Conservation (phyloP, 2,888 invertebrate genomes). For the Catocala sponsa region DNA sequence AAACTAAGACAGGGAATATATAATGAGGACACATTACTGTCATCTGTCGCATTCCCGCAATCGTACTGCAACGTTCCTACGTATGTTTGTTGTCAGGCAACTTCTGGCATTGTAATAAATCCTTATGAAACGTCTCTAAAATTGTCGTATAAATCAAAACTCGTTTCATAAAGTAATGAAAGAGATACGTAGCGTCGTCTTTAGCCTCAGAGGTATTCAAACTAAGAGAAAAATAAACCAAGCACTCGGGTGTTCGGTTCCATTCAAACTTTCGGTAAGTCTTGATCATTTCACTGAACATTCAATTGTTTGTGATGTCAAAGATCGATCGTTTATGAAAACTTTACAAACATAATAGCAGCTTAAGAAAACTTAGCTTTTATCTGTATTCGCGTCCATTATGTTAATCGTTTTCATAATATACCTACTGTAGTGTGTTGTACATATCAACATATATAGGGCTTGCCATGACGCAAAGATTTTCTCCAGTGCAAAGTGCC, state of each 20-base stretch:
- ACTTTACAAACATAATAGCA: not conserved
- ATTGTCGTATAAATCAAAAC: constrained; percentile 21
- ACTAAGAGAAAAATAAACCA: no score
- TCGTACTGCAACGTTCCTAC: constrained; percentile 1
- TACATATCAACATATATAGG: no score
- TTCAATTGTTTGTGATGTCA: not conserved
- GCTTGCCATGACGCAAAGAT: no score
- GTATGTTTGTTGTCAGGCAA: constrained; percentile 14
- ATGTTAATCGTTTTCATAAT: no score
- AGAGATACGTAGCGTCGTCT: no score
- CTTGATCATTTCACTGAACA: not conserved
- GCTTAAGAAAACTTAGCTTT: not conserved
- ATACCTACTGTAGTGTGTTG: no score
- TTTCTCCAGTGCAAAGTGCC: no score
- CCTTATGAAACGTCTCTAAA: constrained; percentile 18
- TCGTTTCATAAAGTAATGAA: constrained; percentile 10
- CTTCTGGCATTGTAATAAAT: constrained; percentile 29
- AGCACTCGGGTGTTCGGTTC: no score
- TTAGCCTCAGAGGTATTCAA: no score
- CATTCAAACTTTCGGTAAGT: no score
- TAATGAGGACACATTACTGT: constrained; percentile 21
- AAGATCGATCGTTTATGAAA: not conserved
- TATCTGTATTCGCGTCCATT: no score
- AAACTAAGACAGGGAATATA: constrained; percentile 6
- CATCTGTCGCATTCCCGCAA: constrained; percentile 17